Conservation (phyloP, 1,140 invertebrate genomes). For the Mya arenaria region DNA sequence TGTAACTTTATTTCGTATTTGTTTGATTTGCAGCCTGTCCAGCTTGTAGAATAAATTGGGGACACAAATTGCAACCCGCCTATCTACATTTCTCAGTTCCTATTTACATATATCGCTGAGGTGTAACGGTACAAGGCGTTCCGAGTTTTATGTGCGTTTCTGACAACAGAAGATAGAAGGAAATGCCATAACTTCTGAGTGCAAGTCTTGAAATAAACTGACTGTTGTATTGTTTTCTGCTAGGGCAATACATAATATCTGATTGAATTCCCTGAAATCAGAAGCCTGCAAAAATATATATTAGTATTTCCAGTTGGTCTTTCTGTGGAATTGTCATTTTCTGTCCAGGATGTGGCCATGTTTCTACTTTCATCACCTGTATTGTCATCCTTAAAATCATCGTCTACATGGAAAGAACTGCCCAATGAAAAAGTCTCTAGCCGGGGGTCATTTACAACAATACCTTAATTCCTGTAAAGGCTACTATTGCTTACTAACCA, state of each 20-base stretch:
- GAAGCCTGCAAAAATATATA: constrained; percentile 22
- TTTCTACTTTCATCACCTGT: background rate
- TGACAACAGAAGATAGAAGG: constrained; percentile 42
- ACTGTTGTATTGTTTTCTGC: constrained; percentile 53
- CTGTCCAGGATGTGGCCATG: constrained; percentile 29
- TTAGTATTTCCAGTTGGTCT: constrained; percentile 45
- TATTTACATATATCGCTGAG: constrained; percentile 41
- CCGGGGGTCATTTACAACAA: constrained; percentile 2
- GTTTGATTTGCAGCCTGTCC: constrained; percentile 65
- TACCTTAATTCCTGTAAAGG: constrained; percentile 46
- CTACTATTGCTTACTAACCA: constrained; percentile 52
- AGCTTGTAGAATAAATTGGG: constrained; percentile 61
- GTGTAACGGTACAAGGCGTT: constrained; percentile 19
- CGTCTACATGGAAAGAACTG: too few relatives aligned
- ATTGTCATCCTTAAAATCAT: background rate
- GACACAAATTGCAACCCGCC: constrained; percentile 33
- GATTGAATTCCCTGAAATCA: constrained; percentile 49
- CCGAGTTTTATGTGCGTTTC: background rate
- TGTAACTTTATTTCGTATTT: constrained; percentile 51
- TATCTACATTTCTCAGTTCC: constrained; percentile 45
- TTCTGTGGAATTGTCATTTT: background rate
- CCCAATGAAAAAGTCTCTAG: too few relatives aligned
- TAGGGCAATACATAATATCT: constrained; percentile 47
- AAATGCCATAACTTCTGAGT: constrained; percentile 54
- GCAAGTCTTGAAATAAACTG: constrained; percentile 43